phyloP scores from a whole-genome alignment of 2,888 invertebrate species.

The Drosophila macrothrix region DNA sequence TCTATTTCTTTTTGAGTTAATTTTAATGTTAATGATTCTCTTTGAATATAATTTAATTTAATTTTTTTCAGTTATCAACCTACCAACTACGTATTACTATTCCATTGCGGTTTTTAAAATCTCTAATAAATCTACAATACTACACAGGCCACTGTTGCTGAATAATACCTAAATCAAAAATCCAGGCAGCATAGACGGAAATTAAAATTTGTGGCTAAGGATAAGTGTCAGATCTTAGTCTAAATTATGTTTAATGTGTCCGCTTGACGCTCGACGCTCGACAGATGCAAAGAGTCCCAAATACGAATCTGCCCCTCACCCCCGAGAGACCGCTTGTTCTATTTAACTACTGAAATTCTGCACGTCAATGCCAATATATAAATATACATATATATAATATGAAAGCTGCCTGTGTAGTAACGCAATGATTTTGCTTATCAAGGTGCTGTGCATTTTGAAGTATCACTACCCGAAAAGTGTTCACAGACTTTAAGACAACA shows the following conservation, averaged over 20 bases:
- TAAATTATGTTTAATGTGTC: slow-evolving; percentile 25
- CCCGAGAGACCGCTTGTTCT: slow-evolving; percentile 17
- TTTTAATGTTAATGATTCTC: neutral
- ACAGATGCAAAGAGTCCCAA: slow-evolving; percentile 12
- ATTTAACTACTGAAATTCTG: slow-evolving; percentile 63
- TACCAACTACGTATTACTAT: neutral
- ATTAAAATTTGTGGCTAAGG: slow-evolving; percentile 21
- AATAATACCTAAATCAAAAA: neutral
- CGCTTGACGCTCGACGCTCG: slow-evolving; percentile 7
- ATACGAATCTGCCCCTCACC: neutral
- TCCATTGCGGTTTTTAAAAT: neutral
- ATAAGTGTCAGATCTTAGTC: slow-evolving; percentile 14
- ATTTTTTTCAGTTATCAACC: neutral
- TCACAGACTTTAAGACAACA: neutral
- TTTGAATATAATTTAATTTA: neutral
- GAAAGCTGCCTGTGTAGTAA: neutral
- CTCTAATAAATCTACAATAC: neutral
- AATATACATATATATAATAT: neutral
- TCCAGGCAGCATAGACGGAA: slow-evolving; percentile 1
- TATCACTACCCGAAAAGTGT: neutral
- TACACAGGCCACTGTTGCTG: neutral
- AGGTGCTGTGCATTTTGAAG: neutral
- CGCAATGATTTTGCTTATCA: slow-evolving; percentile 1
- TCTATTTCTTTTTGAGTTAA: neutral
- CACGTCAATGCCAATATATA: neutral